Conservation (phyloP, 2,888 invertebrate genomes). For the Sarcophaga caerulescens region DNA sequence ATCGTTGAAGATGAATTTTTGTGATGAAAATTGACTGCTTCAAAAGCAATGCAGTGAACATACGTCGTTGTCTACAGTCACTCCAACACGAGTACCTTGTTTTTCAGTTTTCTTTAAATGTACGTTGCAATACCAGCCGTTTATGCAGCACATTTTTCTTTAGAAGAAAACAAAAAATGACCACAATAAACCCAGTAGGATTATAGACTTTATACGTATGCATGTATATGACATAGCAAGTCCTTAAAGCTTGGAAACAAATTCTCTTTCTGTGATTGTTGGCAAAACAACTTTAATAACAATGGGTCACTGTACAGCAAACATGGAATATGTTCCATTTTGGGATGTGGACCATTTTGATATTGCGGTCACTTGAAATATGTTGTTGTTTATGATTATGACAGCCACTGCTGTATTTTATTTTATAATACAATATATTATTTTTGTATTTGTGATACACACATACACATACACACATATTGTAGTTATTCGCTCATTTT, state of each 20-base stretch:
- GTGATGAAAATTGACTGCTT: too few species aligned
- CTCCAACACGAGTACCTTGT: too few species aligned
- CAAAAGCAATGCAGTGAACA: too few species aligned
- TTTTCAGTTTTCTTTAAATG: too few species aligned
- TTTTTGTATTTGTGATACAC: neutral
- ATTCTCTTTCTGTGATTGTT: slow-evolving; percentile 21
- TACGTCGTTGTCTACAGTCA: too few species aligned
- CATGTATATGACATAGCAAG: neutral
- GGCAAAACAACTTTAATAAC: slow-evolving; percentile 19
- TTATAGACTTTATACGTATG: neutral
- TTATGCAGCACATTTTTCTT: neutral
- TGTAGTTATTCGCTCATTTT: neutral
- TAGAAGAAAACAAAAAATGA: neutral
- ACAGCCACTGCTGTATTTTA: neutral
- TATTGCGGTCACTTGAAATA: neutral
- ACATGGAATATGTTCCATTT: neutral
- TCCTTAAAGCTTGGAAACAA: slow-evolving; percentile 2
- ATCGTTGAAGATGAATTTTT: too few species aligned
- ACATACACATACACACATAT: neutral
- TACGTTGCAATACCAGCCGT: neutral
- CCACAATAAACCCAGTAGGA: neutral
- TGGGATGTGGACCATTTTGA: neutral
- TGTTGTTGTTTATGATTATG: slow-evolving; percentile 10
- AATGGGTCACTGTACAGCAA: neutral
- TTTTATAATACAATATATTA: neutral